Percentiles rank a stretch among this genome's conserved stretches.
Evolutionary conservation across 2,888 invertebrate genomes (phyloP).

Genomic region (Drosophila fungiperda): DNA sequence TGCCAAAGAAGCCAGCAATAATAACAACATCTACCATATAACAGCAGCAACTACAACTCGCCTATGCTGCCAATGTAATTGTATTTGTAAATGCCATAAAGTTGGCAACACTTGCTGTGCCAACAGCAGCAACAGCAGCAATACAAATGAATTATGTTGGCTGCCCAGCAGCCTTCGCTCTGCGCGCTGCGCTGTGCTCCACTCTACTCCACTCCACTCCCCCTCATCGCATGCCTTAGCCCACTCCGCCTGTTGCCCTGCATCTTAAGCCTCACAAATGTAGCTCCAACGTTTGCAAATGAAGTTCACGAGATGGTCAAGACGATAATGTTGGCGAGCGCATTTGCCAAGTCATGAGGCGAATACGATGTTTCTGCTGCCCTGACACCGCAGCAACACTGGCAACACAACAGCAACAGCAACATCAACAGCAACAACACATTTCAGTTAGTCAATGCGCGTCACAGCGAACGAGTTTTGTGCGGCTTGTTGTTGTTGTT

Average conservation of each 20-base stretch:
- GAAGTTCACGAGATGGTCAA: conserved; percentile 81
- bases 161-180: conserved; percentile 49
- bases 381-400: conserved; percentile 52
- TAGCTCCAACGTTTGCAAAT: conserved; percentile 72
- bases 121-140: conserved; percentile 56
- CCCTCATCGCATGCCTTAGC: background rate
- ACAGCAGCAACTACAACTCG: conserved; percentile 12
- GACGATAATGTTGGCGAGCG: conserved; percentile 80
- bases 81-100: conserved; percentile 81
- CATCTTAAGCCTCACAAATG: conserved; percentile 28
- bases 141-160: conserved; percentile 74
- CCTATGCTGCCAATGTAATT: conserved; percentile 69
- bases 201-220: conserved; percentile 10
- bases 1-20: conserved; percentile 44
- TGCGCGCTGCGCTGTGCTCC: conserved; percentile 7
- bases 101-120: conserved; percentile 81
- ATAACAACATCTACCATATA: conserved; percentile 6
- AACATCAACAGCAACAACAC: conserved; percentile 60
- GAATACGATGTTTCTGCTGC: conserved; percentile 46
- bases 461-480: conserved; percentile 75
- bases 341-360: conserved; percentile 80
- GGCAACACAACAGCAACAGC: conserved; percentile 52
- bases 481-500: conserved; percentile 13
- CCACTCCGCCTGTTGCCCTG: background rate
- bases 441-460: conserved; percentile 66